A percentile compares a stretch with the other conserved stretches of the same genome.
phyloP scores from a whole-genome alignment of 23 tunicate species.

The Clavelina lepadiformis region DNA sequence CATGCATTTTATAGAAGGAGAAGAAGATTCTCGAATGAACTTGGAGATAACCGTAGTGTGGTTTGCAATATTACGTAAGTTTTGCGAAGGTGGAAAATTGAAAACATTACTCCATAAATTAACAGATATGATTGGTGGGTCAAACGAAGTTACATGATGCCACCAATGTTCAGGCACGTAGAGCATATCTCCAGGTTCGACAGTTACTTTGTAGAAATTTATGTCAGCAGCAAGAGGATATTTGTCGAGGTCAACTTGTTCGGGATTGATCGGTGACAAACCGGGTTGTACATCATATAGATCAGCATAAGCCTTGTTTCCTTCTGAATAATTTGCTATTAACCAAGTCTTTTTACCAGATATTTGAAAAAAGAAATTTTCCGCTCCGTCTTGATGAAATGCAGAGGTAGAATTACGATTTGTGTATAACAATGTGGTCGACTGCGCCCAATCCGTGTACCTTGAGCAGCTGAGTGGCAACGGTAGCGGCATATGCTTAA shows the following conservation, averaged over 20 bases:
- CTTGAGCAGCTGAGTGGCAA: not conserved
- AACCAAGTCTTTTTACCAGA: conserved; percentile 19
- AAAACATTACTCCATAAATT: conserved; percentile 15
- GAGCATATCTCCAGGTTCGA: conserved; percentile 19
- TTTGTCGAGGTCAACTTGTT: conserved; percentile 7
- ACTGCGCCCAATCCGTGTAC: not conserved
- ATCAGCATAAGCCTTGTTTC: conserved; percentile 22
- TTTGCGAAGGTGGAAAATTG: no score
- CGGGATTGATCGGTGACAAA: conserved; percentile 21
- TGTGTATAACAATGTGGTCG: conserved; percentile 17
- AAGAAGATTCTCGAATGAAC: no score
- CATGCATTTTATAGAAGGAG: no score
- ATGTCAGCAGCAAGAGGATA: conserved; percentile 17
- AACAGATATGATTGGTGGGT: conserved; percentile 16
- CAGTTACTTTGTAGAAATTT: conserved; percentile 8
- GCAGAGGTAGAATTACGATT: conserved; percentile 17
- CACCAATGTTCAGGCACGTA: conserved; percentile 35
- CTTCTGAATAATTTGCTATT: conserved; percentile 16
- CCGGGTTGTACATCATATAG: conserved; percentile 11
- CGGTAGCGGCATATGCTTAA: conserved; percentile 22
- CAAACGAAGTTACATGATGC: conserved; percentile 18
- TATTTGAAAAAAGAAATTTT: conserved; percentile 16
- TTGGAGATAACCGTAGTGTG: no score
- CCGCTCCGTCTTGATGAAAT: conserved; percentile 33
- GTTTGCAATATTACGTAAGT: no score